phyloP scores from a whole-genome alignment of 92 coral and sea anemone species.

The Umimayanthus chanpuru region DNA sequence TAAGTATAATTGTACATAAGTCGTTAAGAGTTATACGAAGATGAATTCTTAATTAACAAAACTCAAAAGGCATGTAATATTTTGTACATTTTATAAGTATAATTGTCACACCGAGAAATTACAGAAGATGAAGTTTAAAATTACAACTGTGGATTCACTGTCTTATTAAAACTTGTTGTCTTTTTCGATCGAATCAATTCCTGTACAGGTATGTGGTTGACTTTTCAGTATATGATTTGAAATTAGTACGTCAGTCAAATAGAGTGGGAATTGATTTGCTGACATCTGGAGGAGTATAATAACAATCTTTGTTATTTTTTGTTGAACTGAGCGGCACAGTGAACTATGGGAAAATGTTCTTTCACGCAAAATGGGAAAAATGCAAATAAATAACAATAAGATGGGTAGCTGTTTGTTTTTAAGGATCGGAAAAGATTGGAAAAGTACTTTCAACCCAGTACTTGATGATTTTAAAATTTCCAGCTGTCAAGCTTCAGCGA shows the following conservation, averaged over 20 bases:
- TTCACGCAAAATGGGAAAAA: too few species aligned
- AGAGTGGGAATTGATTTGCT: not conserved
- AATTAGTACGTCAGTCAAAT: too few species aligned
- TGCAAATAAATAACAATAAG: too few species aligned
- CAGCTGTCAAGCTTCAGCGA: not conserved
- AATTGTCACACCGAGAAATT: not conserved
- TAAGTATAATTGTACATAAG: conserved; percentile 24
- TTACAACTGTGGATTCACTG: not conserved
- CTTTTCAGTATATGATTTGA: not conserved
- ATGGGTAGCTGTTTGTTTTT: too few species aligned
- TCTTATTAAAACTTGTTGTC: not conserved
- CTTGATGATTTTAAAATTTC: too few species aligned
- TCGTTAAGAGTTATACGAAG: conserved; percentile 3
- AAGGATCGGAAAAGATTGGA: not conserved
- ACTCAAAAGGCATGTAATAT: conserved; percentile 3
- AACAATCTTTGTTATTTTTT: not conserved
- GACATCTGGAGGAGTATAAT: not conserved
- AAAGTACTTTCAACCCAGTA: too few species aligned
- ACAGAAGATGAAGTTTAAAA: not conserved
- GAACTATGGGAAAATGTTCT: not conserved
- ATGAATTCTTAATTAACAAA: not conserved
- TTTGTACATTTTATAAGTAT: conserved; percentile 19
- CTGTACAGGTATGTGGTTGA: not conserved
- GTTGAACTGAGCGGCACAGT: not conserved
- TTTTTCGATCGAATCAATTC: not conserved